A percentile compares a stretch with the other conserved stretches of the same genome.
Conservation (phyloP, 2,797 vertebrate species). For the Calcarius lapponicus region DNA sequence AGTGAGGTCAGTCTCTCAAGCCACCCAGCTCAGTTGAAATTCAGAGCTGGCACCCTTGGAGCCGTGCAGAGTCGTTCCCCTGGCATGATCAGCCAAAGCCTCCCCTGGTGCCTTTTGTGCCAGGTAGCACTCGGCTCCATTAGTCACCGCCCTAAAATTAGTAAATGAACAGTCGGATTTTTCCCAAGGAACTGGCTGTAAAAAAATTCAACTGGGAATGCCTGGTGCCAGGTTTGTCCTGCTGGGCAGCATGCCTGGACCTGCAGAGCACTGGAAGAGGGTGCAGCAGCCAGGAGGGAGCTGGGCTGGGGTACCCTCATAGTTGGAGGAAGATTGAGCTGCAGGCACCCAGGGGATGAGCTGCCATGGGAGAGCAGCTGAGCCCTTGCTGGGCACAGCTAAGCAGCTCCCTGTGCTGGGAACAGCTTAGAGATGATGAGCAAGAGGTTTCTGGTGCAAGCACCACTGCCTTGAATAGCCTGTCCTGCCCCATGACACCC, state of each 20-base stretch:
- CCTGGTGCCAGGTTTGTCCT: not conserved
- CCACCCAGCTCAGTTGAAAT: not conserved
- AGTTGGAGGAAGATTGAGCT: accelerated
- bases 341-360: not conserved
- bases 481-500: not conserved
- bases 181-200: constrained; percentile 11
- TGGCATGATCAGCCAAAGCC: not conserved
- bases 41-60: not conserved
- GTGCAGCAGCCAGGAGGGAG: not conserved
- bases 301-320: accelerated
- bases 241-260: not conserved
- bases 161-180: not conserved
- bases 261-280: not conserved
- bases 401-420: not conserved
- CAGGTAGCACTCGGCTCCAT: not conserved
- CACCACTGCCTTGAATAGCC: not conserved
- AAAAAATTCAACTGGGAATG: not conserved
- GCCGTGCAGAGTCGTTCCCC: accelerated
- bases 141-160: not conserved
- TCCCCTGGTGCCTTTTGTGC: not conserved
- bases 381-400: not conserved
- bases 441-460: not conserved
- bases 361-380: accelerated
- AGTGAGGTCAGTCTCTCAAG: not conserved
- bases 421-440: not conserved